Evolutionary conservation across 2,113 vertebrate species (phyloP).

Genomic region (Platysteira castanea): DNA sequence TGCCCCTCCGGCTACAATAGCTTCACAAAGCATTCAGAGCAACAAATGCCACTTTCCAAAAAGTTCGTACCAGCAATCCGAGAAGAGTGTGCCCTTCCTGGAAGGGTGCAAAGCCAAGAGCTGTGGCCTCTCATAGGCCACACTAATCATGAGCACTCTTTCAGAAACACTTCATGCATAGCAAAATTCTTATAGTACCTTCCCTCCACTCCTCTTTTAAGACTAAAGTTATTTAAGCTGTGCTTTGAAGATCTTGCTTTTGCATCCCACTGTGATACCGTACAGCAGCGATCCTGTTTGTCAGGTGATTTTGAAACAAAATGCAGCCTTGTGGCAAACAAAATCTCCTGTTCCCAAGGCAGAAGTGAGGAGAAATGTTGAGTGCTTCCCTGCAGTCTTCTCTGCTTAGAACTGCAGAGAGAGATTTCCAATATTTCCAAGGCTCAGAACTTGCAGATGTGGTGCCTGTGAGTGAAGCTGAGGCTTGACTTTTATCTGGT

Average conservation of each 20-base stretch:
- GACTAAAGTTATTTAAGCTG: not conserved
- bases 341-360: conserved; percentile 5
- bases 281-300: not conserved
- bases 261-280: conserved; percentile 1
- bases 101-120: not conserved
- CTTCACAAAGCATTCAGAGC: conserved; percentile 10
- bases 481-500: not conserved
- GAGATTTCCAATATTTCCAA: not conserved
- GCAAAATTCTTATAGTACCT: not conserved
- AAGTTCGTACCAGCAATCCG: not conserved
- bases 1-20: conserved; percentile 2
- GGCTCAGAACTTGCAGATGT: not conserved
- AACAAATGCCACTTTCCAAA: not conserved
- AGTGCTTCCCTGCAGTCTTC: not conserved
- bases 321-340: not conserved
- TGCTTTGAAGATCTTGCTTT: conserved; percentile 39
- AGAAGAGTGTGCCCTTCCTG: not conserved
- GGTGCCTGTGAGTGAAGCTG: not conserved
- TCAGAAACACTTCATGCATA: not conserved
- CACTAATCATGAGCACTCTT: not conserved
- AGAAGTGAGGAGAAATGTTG: not conserved
- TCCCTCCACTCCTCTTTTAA: not conserved
- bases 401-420: not conserved
- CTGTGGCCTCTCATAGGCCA: not conserved
- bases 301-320: not conserved